Evolutionary conservation across 1,140 invertebrate species (phyloP).

Genomic region (Drosophila subobscura): DNA sequence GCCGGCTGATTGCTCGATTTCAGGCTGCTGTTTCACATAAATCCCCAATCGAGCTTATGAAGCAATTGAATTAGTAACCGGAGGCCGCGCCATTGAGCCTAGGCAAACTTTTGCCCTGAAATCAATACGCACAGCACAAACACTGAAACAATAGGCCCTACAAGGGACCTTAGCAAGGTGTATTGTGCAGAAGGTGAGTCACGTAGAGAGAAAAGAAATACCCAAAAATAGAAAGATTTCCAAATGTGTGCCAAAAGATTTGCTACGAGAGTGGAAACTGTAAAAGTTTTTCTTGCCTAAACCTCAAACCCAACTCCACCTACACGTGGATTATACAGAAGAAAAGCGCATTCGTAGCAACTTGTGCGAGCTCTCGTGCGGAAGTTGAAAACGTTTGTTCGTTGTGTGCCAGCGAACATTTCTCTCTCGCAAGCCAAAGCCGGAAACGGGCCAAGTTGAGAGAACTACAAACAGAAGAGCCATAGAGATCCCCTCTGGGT

Average conservation of each 20-base stretch:
- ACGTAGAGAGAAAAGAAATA: neutral
- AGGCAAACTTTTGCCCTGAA: slow-evolving; percentile 23
- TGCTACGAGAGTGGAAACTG: too few relatives aligned
- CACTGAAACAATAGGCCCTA: slow-evolving; percentile 36
- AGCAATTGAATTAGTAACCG: slow-evolving; percentile 50
- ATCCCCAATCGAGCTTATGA: slow-evolving; percentile 19
- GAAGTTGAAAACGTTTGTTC: slow-evolving; percentile 55
- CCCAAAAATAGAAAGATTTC: neutral
- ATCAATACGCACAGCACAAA: slow-evolving; percentile 42
- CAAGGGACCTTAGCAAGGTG: neutral
- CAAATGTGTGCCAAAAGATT: neutral
- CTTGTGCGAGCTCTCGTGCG: slow-evolving; percentile 55
- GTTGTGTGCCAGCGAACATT: slow-evolving; percentile 2
- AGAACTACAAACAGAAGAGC: neutral
- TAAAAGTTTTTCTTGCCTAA: too few relatives aligned
- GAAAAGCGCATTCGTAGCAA: slow-evolving; percentile 53
- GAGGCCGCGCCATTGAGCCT: slow-evolving; percentile 12
- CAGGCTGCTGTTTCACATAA: slow-evolving; percentile 15
- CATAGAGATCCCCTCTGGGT: neutral
- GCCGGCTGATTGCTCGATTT: slow-evolving; percentile 27
- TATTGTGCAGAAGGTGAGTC: too few relatives aligned
- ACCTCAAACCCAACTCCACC: too few relatives aligned
- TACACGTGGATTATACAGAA: slow-evolving; percentile 30
- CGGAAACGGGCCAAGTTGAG: slow-evolving; percentile 35
- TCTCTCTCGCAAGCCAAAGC: slow-evolving; percentile 14